Conservation (phyloP, 2,113 vertebrate species). For the Hiodon alosoides region DNA sequence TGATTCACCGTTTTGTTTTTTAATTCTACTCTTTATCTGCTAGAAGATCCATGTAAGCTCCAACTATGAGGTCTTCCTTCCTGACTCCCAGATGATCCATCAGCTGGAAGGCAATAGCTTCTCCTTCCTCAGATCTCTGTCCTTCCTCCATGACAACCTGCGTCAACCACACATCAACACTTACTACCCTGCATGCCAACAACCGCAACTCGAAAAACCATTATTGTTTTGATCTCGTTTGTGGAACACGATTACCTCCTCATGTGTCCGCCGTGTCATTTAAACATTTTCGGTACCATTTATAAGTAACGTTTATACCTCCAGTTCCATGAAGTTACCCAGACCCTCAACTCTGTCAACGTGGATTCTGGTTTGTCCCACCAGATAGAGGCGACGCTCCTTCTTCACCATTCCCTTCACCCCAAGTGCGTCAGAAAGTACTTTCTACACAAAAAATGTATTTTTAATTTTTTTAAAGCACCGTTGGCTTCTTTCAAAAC, state of each 20-base stretch:
- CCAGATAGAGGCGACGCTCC: conserved; percentile 63
- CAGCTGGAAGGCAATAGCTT: conserved; percentile 56
- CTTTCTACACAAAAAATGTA: conserved; percentile 32
- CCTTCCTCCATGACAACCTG: conserved; percentile 71
- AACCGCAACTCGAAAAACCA: background rate
- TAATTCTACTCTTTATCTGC: conserved; percentile 22
- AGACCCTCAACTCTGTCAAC: conserved; percentile 71
- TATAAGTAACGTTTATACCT: conserved; percentile 49
- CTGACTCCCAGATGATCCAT: conserved; percentile 65
- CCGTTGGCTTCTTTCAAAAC: background rate
- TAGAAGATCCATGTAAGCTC: conserved; percentile 75
- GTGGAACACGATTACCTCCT: background rate
- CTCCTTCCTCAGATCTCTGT: conserved; percentile 63
- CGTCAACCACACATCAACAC: background rate
- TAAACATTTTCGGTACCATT: background rate
- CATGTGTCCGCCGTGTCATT: background rate
- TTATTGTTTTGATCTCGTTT: background rate
- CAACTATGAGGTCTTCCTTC: conserved; percentile 59
- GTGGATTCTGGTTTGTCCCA: conserved; percentile 76
- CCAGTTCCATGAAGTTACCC: conserved; percentile 76
- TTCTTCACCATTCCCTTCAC: conserved; percentile 69
- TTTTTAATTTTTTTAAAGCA: background rate
- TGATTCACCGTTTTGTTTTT: background rate
- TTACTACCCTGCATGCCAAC: background rate
- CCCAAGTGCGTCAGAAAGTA: conserved; percentile 63